These are phyloP conservation scores for Ostrea edulis DNA, from an alignment of 1,140 invertebrate species.

Conservation along the genomic window DNA sequence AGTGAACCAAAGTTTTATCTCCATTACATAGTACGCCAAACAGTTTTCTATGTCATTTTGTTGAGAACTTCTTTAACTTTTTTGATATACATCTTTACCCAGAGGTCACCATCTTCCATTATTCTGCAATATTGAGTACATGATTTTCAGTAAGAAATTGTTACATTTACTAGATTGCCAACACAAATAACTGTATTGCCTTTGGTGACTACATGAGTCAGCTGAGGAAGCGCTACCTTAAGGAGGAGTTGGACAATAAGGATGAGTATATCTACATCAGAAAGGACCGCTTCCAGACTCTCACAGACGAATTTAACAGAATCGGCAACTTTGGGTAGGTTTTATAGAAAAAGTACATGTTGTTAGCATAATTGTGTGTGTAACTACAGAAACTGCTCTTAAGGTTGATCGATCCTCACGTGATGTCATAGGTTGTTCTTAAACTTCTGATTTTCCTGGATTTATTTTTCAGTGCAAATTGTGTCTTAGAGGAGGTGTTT, in stretches of 20 bases:
- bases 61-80: too few species aligned
- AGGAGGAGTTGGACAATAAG: slow-evolving; percentile 77
- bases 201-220: slow-evolving; percentile 92
- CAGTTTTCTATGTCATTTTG: too few species aligned
- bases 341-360: neutral
- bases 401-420: too few species aligned
- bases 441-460: too few species aligned
- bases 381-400: too few species aligned
- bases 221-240: slow-evolving; percentile 90
- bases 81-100: too few species aligned
- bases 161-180: slow-evolving; percentile 84
- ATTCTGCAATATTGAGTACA: too few species aligned
- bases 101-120: too few species aligned
- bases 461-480: slow-evolving; percentile 77
- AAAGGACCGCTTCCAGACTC: slow-evolving; percentile 75
- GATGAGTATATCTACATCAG: slow-evolving; percentile 73
- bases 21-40: slow-evolving; percentile 87
- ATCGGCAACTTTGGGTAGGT: slow-evolving; percentile 71
- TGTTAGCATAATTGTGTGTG: neutral
- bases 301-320: slow-evolving; percentile 70
- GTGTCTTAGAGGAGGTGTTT: slow-evolving; percentile 94
- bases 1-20: slow-evolving; percentile 88
- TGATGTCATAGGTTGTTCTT: too few species aligned
- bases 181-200: slow-evolving; percentile 94
- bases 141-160: too few species aligned